Conservation (phyloP, 1,140 invertebrate species). For the Aphidius ervi region DNA sequence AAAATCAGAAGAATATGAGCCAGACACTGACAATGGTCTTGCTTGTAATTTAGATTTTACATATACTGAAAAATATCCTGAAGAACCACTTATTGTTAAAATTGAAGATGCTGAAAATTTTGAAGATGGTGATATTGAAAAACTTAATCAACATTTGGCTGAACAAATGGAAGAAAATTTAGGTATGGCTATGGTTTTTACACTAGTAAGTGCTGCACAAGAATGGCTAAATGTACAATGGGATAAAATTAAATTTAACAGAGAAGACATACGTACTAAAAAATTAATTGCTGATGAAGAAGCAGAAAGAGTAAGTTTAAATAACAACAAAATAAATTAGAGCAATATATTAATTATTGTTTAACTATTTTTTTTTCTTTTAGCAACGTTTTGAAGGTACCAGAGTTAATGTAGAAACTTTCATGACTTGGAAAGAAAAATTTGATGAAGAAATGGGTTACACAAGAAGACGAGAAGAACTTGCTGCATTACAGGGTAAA, state of each 20-base stretch:
- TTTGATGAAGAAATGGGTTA: constrained; percentile 89
- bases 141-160: constrained; percentile 65
- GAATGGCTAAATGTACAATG: constrained; percentile 86
- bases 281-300: constrained; percentile 77
- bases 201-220: constrained; percentile 84
- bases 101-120: constrained; percentile 78
- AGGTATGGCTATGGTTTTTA: constrained; percentile 97
- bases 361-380: constrained; percentile 29
- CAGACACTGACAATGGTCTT: constrained; percentile 62
- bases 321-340: constrained; percentile 14
- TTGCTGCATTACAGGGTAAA: constrained; percentile 65
- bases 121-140: constrained; percentile 64
- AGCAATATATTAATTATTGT: background rate
- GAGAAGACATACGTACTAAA: constrained; percentile 66
- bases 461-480: constrained; percentile 69
- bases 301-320: constrained; percentile 68
- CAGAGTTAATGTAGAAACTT: constrained; percentile 91
- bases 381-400: constrained; percentile 95
- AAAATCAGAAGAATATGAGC: constrained; percentile 70
- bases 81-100: constrained; percentile 76
- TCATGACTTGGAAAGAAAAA: constrained; percentile 87
- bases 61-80: constrained; percentile 84
- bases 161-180: constrained; percentile 82
- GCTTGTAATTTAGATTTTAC: constrained; percentile 74
- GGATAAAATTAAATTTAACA: constrained; percentile 70